Conservation (phyloP, 2,113 vertebrate genomes). For the Cepphus grylle region DNA sequence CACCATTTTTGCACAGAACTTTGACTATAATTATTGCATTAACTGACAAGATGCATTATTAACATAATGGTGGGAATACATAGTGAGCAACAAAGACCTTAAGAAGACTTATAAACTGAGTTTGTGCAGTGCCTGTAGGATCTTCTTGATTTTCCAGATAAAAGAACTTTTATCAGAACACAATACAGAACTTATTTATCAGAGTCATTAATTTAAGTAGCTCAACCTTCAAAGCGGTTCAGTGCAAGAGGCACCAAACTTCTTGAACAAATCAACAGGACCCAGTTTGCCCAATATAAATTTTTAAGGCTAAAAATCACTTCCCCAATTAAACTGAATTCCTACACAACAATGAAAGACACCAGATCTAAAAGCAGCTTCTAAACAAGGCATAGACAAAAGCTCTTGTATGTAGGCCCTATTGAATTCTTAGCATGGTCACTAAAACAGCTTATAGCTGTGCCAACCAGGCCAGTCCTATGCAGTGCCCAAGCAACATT, state of each 20-base stretch:
- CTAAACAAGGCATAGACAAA: not conserved
- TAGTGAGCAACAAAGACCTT: not conserved
- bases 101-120: not conserved
- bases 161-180: not conserved
- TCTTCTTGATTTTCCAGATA: not conserved
- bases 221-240: not conserved
- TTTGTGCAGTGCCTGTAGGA: not conserved
- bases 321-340: not conserved
- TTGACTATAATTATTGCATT: not conserved
- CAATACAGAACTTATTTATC: not conserved
- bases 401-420: not conserved
- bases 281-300: not conserved
- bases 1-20: not conserved
- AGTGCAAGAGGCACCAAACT: not conserved
- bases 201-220: not conserved
- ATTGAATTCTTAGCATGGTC: not conserved
- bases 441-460: not conserved
- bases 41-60: not conserved
- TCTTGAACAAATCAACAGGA: not conserved
- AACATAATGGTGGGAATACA: not conserved
- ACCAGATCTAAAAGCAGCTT: not conserved
- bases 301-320: not conserved
- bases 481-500: not conserved
- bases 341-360: not conserved
- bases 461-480: not conserved